Evolutionary conservation across 2,797 vertebrate genomes (phyloP), one percentile per base, ranked within the genome.

Genomic region (Botia kubotai): DNA sequence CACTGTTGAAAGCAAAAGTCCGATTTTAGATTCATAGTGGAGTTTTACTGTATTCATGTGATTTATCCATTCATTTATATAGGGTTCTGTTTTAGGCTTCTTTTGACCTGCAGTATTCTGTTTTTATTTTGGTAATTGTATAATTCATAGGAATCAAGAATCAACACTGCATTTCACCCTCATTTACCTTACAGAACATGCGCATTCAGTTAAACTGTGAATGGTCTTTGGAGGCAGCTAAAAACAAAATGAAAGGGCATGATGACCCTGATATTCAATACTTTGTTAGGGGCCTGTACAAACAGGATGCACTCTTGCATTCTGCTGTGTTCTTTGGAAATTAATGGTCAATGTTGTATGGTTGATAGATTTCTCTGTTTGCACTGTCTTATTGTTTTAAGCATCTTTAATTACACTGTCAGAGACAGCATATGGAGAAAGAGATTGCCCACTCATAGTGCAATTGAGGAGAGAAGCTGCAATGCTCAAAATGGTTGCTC

Each of bases 21-120:
- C 23, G n/a, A 53, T 83, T 82, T 84, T 33, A 82, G 53, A n/a
- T 48, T 72, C 29, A 72, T 36, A 13, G 36, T 39, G 36, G 46
- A 4, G 6, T 33, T 17, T 43, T 82, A 60, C 63, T 33, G 33
- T 33, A 5, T 33, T 26, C 23, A 26, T 58, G 23, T 39, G 14
- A 17, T 82, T 76, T 29, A 73, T 63, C 48, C 50, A 62, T 26
- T 52, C 4, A 52, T 26, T 13, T 52, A 36, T 39, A 1, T 7
- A 12, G 21, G 79, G 29, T 63, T 29, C 43, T 48, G 21, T 50
- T 72, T 80, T 73, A 66, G 23, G 11, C 70, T 72, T 39, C 52
- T 69, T 85, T 87, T 82, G 60, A 69, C 33, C 48, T 21, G 16
- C 10, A 14, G 55, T 48, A 43, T 77, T 50, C 26, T 55, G 50